Evolutionary conservation across 1,140 invertebrate genomes (phyloP).

Genomic region (Meloidogyne floridensis): DNA sequence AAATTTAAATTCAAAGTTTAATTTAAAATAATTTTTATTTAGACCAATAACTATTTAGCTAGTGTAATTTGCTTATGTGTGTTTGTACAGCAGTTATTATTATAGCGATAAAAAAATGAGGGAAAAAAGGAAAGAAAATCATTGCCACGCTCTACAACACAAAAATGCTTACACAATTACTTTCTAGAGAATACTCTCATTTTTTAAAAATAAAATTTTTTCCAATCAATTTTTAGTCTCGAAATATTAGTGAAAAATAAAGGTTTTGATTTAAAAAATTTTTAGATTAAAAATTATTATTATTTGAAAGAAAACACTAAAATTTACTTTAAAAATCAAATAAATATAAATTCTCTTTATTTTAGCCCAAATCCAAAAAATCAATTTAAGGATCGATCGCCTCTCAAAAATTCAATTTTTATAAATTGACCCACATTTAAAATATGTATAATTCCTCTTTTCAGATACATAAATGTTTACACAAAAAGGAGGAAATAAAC

Average conservation of each 20-base stretch:
- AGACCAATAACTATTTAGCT: background rate
- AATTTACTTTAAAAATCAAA: too few relatives aligned
- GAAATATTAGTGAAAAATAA: too few relatives aligned
- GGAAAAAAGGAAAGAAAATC: background rate
- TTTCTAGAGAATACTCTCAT: background rate
- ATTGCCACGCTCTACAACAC: background rate
- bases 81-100: background rate
- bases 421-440: too few relatives aligned
- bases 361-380: too few relatives aligned
- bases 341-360: too few relatives aligned
- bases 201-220: background rate
- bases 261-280: too few relatives aligned
- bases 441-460: too few relatives aligned
- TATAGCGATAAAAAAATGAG: background rate
- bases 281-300: too few relatives aligned
- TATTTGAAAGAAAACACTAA: too few relatives aligned
- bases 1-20: background rate
- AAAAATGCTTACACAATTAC: background rate
- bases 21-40: background rate
- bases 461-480: background rate
- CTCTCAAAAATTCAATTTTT: too few relatives aligned
- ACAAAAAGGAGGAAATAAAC: background rate
- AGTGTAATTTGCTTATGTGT: conserved; percentile 3
- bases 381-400: too few relatives aligned
- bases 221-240: background rate